phyloP scores from a whole-genome alignment of 92 coral and sea anemone species.

The Epizoanthus stellaris region DNA sequence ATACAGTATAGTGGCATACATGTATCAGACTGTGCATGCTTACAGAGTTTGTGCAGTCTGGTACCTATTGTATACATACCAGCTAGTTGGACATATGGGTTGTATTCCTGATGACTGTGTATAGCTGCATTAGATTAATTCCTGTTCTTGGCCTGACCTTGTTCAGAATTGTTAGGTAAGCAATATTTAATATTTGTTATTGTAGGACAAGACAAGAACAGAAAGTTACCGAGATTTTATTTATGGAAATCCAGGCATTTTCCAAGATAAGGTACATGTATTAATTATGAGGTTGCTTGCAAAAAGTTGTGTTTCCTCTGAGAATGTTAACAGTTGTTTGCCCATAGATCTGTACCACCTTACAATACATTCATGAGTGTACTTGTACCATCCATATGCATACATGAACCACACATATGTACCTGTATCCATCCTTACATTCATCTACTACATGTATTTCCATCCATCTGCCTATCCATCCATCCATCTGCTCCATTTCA shows the following conservation, averaged over 20 bases:
- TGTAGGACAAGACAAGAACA: slow-evolving; percentile 89
- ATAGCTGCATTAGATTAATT: too few relatives aligned
- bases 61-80: background rate
- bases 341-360: too few relatives aligned
- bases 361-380: too few relatives aligned
- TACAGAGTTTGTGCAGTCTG: too few relatives aligned
- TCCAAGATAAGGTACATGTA: slow-evolving; percentile 82
- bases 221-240: slow-evolving; percentile 92
- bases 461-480: background rate
- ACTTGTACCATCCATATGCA: too few relatives aligned
- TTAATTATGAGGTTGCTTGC: background rate
- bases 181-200: background rate
- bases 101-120: background rate
- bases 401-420: too few relatives aligned
- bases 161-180: too few relatives aligned
- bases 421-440: background rate
- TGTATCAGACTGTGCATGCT: too few relatives aligned
- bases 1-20: too few relatives aligned
- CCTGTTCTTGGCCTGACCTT: too few relatives aligned
- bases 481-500: background rate
- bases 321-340: too few relatives aligned
- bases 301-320: background rate
- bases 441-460: background rate
- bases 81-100: background rate
- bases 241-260: slow-evolving; percentile 74